These are phyloP conservation scores for Aegypius monachus DNA, from an alignment of 2,113 vertebrate species.

Conservation along the genomic window DNA sequence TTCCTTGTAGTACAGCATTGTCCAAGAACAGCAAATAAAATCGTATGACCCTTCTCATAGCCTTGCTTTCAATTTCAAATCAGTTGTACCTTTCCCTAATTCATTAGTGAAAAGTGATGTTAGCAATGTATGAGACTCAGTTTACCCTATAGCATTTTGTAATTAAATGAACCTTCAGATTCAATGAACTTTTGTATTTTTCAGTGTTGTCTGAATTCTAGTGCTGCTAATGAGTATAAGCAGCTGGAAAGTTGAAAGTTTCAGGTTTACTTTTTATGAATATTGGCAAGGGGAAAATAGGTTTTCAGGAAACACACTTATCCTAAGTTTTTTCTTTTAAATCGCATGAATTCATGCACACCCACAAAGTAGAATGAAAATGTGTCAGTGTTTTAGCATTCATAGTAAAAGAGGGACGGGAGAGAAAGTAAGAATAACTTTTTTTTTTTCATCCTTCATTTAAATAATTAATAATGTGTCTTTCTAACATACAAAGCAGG, in stretches of 20 bases:
- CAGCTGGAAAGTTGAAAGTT: not conserved
- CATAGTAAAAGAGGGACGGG: not conserved
- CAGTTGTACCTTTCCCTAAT: not conserved
- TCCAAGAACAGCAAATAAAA: not conserved
- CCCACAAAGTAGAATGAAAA: not conserved
- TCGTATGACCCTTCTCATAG: not conserved
- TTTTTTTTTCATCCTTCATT: not conserved
- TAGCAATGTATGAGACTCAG: not conserved
- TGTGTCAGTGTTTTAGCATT: not conserved
- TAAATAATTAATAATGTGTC: not conserved
- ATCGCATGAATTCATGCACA: not conserved
- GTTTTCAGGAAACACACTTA: not conserved
- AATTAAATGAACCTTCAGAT: not conserved
- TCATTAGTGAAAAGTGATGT: not conserved
- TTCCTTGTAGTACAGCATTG: not conserved
- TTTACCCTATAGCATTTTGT: not conserved
- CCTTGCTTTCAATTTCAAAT: not conserved
- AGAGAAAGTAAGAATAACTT: not conserved
- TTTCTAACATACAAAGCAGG: not conserved
- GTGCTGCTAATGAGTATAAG: not conserved
- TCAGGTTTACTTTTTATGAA: not conserved
- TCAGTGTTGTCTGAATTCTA: not conserved
- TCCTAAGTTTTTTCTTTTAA: not conserved
- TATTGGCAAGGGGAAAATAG: not conserved
- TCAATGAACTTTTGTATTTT: not conserved